These are phyloP conservation scores for Lindbergichthys nudifrons DNA, from an alignment of 2,797 vertebrate genomes.

Conservation along the genomic window DNA sequence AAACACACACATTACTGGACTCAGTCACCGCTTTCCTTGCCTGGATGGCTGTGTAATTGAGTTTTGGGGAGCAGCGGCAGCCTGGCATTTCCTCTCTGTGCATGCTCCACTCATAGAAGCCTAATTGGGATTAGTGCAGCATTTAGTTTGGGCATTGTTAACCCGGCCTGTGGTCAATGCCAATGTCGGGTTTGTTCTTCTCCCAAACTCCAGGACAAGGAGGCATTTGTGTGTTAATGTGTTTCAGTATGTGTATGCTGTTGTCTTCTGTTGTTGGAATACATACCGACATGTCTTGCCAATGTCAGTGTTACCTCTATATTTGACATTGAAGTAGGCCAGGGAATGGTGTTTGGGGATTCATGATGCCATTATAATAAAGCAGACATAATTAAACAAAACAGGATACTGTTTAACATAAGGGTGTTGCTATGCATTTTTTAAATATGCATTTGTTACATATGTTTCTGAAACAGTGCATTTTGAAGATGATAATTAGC, in stretches of 20 bases:
- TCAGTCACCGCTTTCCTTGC: slow-evolving; percentile 52
- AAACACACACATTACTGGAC: slow-evolving; percentile 47
- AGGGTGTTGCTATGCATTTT: background rate
- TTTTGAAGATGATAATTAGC: background rate
- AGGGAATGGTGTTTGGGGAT: background rate
- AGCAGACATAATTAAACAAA: background rate
- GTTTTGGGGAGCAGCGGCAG: slow-evolving; percentile 63
- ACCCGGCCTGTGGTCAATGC: slow-evolving; percentile 67
- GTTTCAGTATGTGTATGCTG: background rate
- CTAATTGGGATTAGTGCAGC: slow-evolving; percentile 80
- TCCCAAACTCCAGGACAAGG: slow-evolving; percentile 42
- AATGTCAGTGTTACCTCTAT: slow-evolving; percentile 17
- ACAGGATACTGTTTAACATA: background rate
- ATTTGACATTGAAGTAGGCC: background rate
- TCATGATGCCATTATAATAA: too few relatives aligned
- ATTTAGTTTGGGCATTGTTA: slow-evolving; percentile 74
- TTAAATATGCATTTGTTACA: background rate
- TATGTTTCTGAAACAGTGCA: background rate
- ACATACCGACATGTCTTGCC: background rate
- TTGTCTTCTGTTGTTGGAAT: background rate
- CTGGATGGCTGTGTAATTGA: slow-evolving; percentile 73
- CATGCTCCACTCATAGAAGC: slow-evolving; percentile 71
- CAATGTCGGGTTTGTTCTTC: slow-evolving; percentile 55
- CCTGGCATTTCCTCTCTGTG: slow-evolving; percentile 59
- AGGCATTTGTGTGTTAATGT: slow-evolving; percentile 40